These are phyloP conservation scores for Poicephalus meyeri DNA, from an alignment of 2,113 vertebrate genomes.

Conservation along the genomic window DNA sequence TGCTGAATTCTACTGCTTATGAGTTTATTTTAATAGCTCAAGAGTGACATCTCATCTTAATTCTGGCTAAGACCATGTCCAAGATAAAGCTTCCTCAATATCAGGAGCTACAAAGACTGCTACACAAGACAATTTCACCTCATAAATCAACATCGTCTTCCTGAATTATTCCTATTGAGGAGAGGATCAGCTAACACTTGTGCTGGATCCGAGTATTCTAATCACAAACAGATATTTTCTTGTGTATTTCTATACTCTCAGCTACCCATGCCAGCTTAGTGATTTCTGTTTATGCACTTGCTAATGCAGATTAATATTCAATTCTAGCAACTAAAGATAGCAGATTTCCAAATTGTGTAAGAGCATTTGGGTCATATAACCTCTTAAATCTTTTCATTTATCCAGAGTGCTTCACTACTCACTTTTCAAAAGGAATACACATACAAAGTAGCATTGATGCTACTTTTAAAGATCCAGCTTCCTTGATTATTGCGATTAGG, in stretches of 20 bases:
- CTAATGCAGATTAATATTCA: neutral
- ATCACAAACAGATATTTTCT: neutral
- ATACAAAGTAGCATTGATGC: neutral
- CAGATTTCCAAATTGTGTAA: neutral
- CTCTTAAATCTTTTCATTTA: neutral
- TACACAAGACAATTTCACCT: neutral
- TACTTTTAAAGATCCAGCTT: neutral
- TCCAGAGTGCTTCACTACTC: neutral
- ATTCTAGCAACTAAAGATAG: neutral
- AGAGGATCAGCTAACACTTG: neutral
- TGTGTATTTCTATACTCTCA: neutral
- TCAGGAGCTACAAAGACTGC: neutral
- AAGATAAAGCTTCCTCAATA: slow-evolving; percentile 33
- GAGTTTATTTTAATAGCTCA: slow-evolving; percentile 20
- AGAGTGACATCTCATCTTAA: neutral
- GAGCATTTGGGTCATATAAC: neutral
- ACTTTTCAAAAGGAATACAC: neutral
- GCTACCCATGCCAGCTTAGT: neutral
- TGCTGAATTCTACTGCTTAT: neutral
- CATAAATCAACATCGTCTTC: neutral
- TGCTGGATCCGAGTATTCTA: neutral
- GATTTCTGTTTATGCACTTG: neutral
- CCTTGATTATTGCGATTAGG: neutral
- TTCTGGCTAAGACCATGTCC: neutral
- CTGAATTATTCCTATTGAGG: neutral